Evolutionary conservation across 2,113 vertebrate species (phyloP).

Genomic region (Symphodus melops): DNA sequence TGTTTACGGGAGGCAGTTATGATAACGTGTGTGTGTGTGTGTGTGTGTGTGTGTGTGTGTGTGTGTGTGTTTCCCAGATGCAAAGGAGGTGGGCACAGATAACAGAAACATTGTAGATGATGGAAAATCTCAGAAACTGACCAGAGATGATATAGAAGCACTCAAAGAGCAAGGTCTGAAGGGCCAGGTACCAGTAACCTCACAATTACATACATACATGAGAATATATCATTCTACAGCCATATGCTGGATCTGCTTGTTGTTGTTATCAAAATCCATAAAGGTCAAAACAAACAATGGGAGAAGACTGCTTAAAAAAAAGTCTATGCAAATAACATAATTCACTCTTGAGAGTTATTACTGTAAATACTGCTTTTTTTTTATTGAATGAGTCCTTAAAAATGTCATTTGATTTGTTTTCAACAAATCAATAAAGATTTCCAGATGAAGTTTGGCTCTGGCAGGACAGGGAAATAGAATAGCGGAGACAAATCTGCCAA

Average conservation of each 20-base stretch:
- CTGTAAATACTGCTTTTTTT: neutral
- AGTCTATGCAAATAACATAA: neutral
- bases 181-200: slow-evolving; percentile 88
- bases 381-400: neutral
- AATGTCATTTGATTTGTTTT: neutral
- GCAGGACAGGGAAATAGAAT: neutral
- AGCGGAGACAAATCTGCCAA: neutral
- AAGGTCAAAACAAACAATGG: neutral
- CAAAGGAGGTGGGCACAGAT: slow-evolving; percentile 93
- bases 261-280: neutral
- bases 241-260: neutral
- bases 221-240: neutral
- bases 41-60: no score
- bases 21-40: no score
- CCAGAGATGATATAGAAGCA: slow-evolving; percentile 96
- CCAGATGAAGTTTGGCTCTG: neutral
- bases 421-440: neutral
- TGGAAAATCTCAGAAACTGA: slow-evolving; percentile 97
- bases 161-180: slow-evolving; percentile 97
- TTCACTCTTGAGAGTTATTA: no score
- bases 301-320: neutral
- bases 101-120: slow-evolving; percentile 98
- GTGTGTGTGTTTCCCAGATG: slow-evolving; percentile 81
- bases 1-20: no score
- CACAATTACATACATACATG: neutral